Conservation (phyloP, 1,140 invertebrate species). For the Caenorhabditis brenneri region DNA sequence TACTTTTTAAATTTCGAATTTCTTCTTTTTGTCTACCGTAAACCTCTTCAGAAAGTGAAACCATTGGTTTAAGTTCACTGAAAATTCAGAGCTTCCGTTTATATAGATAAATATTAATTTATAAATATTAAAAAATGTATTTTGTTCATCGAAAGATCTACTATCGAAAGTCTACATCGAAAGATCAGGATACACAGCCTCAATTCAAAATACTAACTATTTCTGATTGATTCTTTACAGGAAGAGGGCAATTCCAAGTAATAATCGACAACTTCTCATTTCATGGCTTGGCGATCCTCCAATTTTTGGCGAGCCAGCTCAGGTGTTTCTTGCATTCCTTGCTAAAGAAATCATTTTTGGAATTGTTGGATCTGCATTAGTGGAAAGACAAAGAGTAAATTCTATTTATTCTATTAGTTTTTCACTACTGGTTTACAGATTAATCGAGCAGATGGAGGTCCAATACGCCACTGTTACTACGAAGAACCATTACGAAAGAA, state of each 20-base stretch:
- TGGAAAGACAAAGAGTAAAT: not conserved
- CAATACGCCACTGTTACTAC: not conserved
- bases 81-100: too few relatives aligned
- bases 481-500: not conserved
- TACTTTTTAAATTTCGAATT: too few relatives aligned
- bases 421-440: not conserved
- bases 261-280: not conserved
- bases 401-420: not conserved
- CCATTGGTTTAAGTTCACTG: too few relatives aligned
- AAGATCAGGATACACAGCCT: too few relatives aligned
- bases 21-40: too few relatives aligned
- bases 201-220: too few relatives aligned
- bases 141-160: too few relatives aligned
- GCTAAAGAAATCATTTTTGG: not conserved
- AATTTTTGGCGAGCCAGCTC: not conserved
- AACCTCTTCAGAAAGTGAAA: too few relatives aligned
- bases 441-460: not conserved
- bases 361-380: not conserved
- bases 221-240: too few relatives aligned
- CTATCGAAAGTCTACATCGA: too few relatives aligned
- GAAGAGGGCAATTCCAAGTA: not conserved
- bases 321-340: conserved; percentile 7
- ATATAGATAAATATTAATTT: too few relatives aligned
- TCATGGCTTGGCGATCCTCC: conserved; percentile 4
- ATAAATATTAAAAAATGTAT: too few relatives aligned